Base-by-base conservation (phyloP, 2,113 vertebrate genomes). In the Taxidea taxus region DNA sequence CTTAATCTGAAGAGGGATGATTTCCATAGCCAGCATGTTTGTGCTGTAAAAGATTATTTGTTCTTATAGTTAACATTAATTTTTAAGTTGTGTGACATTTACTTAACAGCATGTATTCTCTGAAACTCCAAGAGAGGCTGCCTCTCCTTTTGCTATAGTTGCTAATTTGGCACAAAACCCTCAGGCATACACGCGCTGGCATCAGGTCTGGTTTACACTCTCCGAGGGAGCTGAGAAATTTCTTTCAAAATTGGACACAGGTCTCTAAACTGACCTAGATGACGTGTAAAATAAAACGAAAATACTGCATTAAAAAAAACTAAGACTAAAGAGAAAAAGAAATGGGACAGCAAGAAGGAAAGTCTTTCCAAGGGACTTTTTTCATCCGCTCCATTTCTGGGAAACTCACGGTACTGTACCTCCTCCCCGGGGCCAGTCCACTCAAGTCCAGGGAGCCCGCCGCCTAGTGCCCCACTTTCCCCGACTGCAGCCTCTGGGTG, bases 391-490 rank as follows among this genome's bases (percentile, higher is more conserved):
- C 7, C 37, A 16, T 4, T 9, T 11, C 37, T 14, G 9, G 12
- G 25, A 42, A 29, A 44, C 4, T 4, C 0, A 12, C 4, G 4
- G 31, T 1, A n/a, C 34, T 3, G 2, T 13, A 27, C 49, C 49
- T 7, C 27, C 34, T 39, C 1, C n/a, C 12, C 20, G 0, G 1
- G 0, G n/a, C 54, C 27, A 27, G 12, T 23, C 20, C 0, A 27
- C 3, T 0, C 14, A 4, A 14, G n/a, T 4, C 11, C 29, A 20
- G 9, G 25, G 13, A 3, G 13, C 18, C 0, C 29, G 9, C 2
- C 42, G 2, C 34, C 31, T 25, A 6, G 16, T 0, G 11, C 23
- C 20, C 4, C 0, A 23, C 1, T 1, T 14, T 37, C 27, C 10
- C 3, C 1, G 15, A 23, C 25, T 2, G 27, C 16, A 1, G 68